Conservation (phyloP, 2,888 invertebrate species). For the Eulithis prunata region DNA sequence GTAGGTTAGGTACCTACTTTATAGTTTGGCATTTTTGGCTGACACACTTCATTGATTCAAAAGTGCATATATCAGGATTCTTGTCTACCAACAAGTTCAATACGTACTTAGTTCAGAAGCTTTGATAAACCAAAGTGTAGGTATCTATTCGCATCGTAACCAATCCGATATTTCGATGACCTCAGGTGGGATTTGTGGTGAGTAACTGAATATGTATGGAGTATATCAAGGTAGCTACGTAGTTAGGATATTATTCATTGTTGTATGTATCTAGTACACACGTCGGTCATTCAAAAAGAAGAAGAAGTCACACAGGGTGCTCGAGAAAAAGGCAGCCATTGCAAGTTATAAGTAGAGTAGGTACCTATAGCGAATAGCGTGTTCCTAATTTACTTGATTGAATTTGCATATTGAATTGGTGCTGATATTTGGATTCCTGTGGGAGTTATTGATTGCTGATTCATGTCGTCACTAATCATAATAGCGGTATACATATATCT, state of each 20-base stretch:
- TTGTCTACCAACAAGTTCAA: too few species aligned
- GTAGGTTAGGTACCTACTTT: too few species aligned
- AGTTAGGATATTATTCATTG: constrained; percentile 1
- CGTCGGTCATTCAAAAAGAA: background rate
- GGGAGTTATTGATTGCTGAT: constrained; percentile 20
- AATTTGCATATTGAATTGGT: constrained; percentile 40
- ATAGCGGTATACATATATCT: too few species aligned
- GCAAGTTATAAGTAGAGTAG: constrained; percentile 10
- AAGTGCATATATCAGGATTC: too few species aligned
- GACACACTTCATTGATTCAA: too few species aligned
- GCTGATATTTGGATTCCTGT: constrained; percentile 29
- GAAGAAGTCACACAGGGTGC: too few species aligned
- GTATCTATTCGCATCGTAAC: background rate
- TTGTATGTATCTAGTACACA: background rate
- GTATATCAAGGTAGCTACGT: background rate
- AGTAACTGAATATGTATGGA: constrained; percentile 3
- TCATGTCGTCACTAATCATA: background rate
- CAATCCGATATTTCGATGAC: constrained; percentile 16
- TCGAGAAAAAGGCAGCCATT: constrained; percentile 9
- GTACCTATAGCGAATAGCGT: constrained; percentile 7
- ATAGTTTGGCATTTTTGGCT: too few species aligned
- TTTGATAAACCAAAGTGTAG: constrained; percentile 9
- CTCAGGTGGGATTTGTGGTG: constrained; percentile 11
- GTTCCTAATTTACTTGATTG: constrained; percentile 31
- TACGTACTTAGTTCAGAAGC: background rate